Evolutionary conservation across 2,797 vertebrate genomes (phyloP), one percentile per base, ranked within the genome.

Genomic region (Coregonus suidteri): DNA sequence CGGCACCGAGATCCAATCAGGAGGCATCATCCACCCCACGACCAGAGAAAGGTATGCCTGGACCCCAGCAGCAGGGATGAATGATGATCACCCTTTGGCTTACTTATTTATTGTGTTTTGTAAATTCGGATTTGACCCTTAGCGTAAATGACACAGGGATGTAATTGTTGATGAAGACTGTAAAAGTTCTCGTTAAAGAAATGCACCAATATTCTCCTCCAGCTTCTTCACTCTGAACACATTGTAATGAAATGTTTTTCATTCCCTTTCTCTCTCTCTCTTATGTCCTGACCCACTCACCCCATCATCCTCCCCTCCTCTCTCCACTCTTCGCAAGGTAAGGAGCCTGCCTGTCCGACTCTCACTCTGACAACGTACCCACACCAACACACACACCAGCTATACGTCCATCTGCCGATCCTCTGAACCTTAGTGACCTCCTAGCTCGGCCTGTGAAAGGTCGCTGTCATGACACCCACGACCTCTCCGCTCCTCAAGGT

Each of bases 241-340:
- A 47, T 88, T 90, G 95, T 99, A 97, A 99, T 95, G 92, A 95
- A 97, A 93, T 97, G 98, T 98, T 98, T 96, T 94, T 93, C 93
- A 91, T 81, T 80, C 0, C 13, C 16, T 20, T 3, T 93, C 93
- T 91, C 82, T 80, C 18, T 59, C 18, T 37, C 37, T 37, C 37
- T 7, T 4, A 59, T 14, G 5, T 20, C n/a, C 9, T 34, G 47
- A 51, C 4, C n/a, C 25, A 25, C 25, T 25, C 25, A 25, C 25
- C 25, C 25, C 25, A 25, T 25, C 59, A 35, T 70, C 37, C 34
- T 6, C 34, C 35, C 69, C 73, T 4, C 70, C 37, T 18, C 35
- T 53, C 62, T 31, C 41, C 51, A 1, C 41, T 74, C 56, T 92
- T 96, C 86, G 98, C 96, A 99, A 99, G 98, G 98, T 99, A 99